phyloP scores from a whole-genome alignment of 1,140 invertebrate species.

The Bombus picipes region DNA sequence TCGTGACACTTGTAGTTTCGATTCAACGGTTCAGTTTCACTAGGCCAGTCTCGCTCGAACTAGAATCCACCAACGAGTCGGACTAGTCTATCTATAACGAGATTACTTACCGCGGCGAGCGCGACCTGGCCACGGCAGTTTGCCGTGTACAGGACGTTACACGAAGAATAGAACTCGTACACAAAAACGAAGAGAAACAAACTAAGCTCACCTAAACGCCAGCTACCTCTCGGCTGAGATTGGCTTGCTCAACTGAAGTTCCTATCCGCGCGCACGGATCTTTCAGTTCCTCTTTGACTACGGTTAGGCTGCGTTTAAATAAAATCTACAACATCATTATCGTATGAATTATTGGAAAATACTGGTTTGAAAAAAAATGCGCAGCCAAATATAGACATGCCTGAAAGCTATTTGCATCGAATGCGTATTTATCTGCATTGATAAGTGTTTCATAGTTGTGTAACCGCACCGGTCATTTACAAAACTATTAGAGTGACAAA shows the following conservation, averaged over 20 bases:
- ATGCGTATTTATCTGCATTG: constrained; percentile 1
- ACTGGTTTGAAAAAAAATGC: background rate
- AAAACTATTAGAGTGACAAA: background rate
- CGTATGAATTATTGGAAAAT: constrained; percentile 8
- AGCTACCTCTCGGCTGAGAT: constrained; percentile 55
- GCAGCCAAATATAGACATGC: background rate
- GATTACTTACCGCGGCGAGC: constrained; percentile 72
- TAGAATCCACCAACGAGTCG: constrained; percentile 68
- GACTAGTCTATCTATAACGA: constrained; percentile 77
- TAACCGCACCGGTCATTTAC: background rate
- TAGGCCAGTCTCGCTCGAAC: constrained; percentile 60
- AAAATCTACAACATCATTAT: background rate
- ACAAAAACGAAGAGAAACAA: constrained; percentile 51
- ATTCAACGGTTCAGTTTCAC: constrained; percentile 55
- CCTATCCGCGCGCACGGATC: constrained; percentile 34
- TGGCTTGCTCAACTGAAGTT: constrained; percentile 45
- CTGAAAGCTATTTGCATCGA: constrained; percentile 12
- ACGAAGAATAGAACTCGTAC: constrained; percentile 53
- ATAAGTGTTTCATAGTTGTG: constrained; percentile 15
- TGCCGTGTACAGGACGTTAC: constrained; percentile 54
- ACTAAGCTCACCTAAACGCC: constrained; percentile 59
- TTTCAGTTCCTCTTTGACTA: constrained; percentile 35
- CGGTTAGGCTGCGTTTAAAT: constrained; percentile 41
- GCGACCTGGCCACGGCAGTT: constrained; percentile 57
- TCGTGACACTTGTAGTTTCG: constrained; percentile 41